These are phyloP conservation scores for Tapera naevia DNA, from an alignment of 2,797 vertebrate genomes.

Conservation along the genomic window DNA sequence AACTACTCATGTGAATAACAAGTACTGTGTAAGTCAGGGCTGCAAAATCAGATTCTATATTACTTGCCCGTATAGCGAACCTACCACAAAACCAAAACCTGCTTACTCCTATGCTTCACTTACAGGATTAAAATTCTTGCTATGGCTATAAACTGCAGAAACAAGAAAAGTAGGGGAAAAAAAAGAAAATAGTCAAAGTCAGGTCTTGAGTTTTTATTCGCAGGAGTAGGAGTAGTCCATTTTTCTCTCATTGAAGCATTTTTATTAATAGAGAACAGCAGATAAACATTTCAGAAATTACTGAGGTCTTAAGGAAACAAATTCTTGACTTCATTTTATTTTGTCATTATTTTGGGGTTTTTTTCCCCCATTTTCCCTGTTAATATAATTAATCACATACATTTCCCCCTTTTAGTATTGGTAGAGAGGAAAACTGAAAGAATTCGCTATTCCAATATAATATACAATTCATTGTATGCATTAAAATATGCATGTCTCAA, in stretches of 20 bases:
- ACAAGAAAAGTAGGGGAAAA: neutral
- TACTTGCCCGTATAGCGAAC: neutral
- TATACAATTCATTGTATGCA: constrained; percentile 38
- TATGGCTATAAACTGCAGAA: neutral
- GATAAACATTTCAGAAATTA: neutral
- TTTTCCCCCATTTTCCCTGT: neutral
- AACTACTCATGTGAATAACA: neutral
- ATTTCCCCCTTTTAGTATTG: neutral
- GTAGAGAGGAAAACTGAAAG: neutral
- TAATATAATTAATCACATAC: neutral
- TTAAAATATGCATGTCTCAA: constrained; percentile 62
- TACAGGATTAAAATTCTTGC: neutral
- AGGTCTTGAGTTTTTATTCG: neutral
- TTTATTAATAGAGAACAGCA: neutral
- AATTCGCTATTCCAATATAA: constrained; percentile 22
- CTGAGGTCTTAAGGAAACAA: neutral
- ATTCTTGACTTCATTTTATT: neutral
- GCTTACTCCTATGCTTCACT: neutral
- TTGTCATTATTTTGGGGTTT: neutral
- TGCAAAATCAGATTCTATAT: neutral
- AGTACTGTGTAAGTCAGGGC: neutral
- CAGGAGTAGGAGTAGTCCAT: neutral
- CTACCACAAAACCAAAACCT: neutral
- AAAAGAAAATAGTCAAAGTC: neutral
- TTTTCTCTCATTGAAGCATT: neutral